These are phyloP conservation scores for Myioborus melanocephalus DNA, from an alignment of 2,797 vertebrate species.

Conservation along the genomic window DNA sequence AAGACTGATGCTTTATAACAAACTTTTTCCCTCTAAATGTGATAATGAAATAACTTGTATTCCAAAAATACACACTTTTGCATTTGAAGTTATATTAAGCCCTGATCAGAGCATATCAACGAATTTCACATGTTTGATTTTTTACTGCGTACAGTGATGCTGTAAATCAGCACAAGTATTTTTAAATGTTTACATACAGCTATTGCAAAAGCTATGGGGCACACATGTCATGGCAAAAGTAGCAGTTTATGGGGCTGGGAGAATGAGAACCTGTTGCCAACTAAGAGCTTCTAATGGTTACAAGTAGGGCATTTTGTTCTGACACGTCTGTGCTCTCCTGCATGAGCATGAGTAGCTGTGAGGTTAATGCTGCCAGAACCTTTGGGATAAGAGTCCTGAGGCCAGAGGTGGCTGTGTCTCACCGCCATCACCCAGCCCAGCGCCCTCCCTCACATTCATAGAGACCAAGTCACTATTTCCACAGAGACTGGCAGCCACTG, in stretches of 20 bases:
- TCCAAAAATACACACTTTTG: not conserved
- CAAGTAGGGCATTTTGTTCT: not conserved
- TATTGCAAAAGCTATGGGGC: not conserved
- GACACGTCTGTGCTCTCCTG: not conserved
- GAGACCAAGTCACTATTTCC: not conserved
- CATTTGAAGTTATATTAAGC: not conserved
- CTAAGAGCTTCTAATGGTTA: not conserved
- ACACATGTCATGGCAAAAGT: not conserved
- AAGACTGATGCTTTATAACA: not conserved
- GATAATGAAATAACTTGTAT: not conserved
- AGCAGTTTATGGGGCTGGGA: not conserved
- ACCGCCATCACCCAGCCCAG: not conserved
- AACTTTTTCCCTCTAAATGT: not conserved
- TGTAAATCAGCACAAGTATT: not conserved
- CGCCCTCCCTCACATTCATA: accelerated
- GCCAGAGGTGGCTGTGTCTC: not conserved
- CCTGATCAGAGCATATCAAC: not conserved
- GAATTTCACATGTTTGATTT: not conserved
- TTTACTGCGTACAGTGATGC: not conserved
- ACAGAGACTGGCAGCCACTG: not conserved
- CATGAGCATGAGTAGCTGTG: not conserved
- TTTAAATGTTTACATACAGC: not conserved
- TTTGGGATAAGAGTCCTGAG: not conserved
- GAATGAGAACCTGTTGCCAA: not conserved
- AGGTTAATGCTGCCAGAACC: not conserved